These are phyloP conservation scores for Caenorhabditis doughertyi DNA, from an alignment of 2,888 invertebrate genomes.

Conservation along the genomic window DNA sequence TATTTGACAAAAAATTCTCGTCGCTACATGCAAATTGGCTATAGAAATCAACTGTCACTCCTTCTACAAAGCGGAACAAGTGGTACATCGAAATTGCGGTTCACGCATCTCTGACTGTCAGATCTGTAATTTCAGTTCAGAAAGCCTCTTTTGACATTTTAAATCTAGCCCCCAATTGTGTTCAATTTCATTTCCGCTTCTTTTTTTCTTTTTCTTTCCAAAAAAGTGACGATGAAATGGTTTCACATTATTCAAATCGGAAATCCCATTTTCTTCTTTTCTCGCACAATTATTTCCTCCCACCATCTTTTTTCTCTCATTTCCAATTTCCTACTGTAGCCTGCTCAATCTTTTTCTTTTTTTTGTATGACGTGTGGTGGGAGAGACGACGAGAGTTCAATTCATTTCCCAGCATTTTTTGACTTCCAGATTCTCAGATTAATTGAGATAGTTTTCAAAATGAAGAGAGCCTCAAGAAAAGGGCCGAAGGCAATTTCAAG, in stretches of 20 bases:
- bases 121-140: neutral
- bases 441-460: neutral
- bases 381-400: slow-evolving; percentile 14
- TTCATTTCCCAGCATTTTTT: slow-evolving; percentile 25
- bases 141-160: neutral
- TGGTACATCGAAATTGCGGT: slow-evolving; percentile 1
- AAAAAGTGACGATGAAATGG: neutral
- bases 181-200: slow-evolving; percentile 5
- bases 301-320: slow-evolving; percentile 86
- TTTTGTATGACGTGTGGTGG: slow-evolving; percentile 32
- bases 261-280: slow-evolving; percentile 11
- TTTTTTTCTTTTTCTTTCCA: neutral
- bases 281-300: neutral
- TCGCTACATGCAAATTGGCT: too few species aligned
- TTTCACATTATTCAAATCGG: slow-evolving; percentile 31
- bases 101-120: slow-evolving; percentile 1
- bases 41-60: too few species aligned
- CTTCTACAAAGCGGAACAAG: neutral
- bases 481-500: slow-evolving; percentile 7
- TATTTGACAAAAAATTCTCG: too few species aligned
- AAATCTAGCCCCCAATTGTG: neutral
- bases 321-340: slow-evolving; percentile 44
- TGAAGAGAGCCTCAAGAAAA: neutral
- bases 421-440: slow-evolving; percentile 25
- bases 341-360: neutral